Conservation (phyloP, 2,888 invertebrate genomes). For the Sminthurinus aureus region DNA sequence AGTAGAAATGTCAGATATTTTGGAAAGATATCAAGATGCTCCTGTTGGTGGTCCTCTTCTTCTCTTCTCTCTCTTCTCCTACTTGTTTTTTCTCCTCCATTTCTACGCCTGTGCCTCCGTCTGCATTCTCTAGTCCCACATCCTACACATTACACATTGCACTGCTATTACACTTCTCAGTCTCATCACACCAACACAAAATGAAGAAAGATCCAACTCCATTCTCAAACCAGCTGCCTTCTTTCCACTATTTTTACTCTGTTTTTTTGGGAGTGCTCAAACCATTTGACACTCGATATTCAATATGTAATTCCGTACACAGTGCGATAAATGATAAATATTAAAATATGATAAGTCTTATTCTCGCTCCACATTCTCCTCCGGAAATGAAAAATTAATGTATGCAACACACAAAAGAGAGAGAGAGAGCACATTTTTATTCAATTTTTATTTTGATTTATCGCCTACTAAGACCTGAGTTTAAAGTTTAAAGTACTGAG, state of each 20-base stretch:
- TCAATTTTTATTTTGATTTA: too few species aligned
- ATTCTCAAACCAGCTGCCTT: conserved; percentile 8
- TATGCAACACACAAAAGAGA: too few species aligned
- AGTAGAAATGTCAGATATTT: conserved; percentile 39
- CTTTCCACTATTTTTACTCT: neutral
- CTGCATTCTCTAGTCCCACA: too few species aligned
- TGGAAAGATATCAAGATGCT: conserved; percentile 37
- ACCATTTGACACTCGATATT: neutral
- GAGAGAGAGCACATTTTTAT: too few species aligned
- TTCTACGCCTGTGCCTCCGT: neutral
- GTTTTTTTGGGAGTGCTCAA: neutral
- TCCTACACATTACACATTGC: neutral
- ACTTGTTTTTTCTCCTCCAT: neutral
- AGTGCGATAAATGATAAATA: too few species aligned
- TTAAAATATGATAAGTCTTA: too few species aligned
- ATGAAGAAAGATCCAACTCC: conserved; percentile 7
- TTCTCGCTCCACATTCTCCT: too few species aligned
- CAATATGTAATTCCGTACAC: too few species aligned
- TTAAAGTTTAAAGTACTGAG: too few species aligned
- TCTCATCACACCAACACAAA: neutral
- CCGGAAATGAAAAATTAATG: too few species aligned
- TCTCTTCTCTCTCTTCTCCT: neutral
- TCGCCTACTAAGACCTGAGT: too few species aligned
- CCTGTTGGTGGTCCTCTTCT: conserved; percentile 27
- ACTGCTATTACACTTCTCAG: neutral